A percentile compares a stretch with the other conserved stretches of the same genome.
Evolutionary conservation across 2,113 vertebrate species (phyloP).

Genomic region (Malurus melanocephalus): DNA sequence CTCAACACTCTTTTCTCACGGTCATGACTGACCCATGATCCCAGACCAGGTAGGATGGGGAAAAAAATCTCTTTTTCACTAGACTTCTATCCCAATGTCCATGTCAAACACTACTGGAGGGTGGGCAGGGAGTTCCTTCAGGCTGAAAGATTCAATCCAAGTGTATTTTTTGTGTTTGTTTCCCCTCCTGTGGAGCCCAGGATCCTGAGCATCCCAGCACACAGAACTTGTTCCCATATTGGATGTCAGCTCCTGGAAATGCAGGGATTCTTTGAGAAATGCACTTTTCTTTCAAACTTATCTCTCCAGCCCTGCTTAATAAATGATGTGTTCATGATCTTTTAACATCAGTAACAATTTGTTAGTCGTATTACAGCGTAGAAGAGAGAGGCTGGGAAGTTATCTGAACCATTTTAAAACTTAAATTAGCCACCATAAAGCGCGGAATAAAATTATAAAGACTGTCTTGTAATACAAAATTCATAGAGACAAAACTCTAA

Average conservation of each 20-base stretch:
- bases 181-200: background rate
- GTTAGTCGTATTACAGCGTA: constrained; percentile 65
- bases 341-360: constrained; percentile 73
- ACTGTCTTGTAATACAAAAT: constrained; percentile 80
- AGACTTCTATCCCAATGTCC: background rate
- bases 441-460: constrained; percentile 75
- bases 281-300: constrained; percentile 6
- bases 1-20: background rate
- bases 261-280: background rate
- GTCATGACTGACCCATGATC: background rate
- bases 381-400: constrained; percentile 63
- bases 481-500: constrained; percentile 83
- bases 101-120: accelerated
- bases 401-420: constrained; percentile 68
- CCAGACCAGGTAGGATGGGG: background rate
- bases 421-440: constrained; percentile 77
- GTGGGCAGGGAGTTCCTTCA: background rate
- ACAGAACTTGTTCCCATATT: background rate
- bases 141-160: background rate
- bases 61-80: background rate
- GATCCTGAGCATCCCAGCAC: background rate
- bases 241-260: background rate
- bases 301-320: constrained; percentile 47
- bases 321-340: constrained; percentile 70
- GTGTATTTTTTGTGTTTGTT: background rate